A percentile compares a stretch with the other conserved stretches of the same genome.
phyloP scores from a whole-genome alignment of 2,888 invertebrate genomes.

The Drosophila histrio region DNA sequence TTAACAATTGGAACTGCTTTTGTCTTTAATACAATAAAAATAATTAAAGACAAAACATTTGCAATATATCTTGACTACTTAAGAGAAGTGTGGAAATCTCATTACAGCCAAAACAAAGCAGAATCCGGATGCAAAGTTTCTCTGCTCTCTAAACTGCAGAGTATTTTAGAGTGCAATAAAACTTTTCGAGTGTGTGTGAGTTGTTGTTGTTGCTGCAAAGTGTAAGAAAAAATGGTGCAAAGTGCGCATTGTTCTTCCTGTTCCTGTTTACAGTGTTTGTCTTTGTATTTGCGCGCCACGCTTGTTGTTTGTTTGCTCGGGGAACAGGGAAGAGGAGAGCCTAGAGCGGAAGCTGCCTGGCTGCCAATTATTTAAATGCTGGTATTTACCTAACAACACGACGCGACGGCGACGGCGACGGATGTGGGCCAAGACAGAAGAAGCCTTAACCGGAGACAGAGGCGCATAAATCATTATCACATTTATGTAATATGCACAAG shows the following conservation, averaged over 20 bases:
- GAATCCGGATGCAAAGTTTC: slow-evolving; percentile 22
- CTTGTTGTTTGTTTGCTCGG: slow-evolving; percentile 66
- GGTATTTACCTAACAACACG: slow-evolving; percentile 72
- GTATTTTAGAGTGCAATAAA: slow-evolving; percentile 48
- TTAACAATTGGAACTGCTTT: no score
- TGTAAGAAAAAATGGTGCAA: slow-evolving; percentile 64
- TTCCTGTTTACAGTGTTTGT: slow-evolving; percentile 61
- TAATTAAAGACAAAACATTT: no score
- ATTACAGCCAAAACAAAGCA: slow-evolving; percentile 33
- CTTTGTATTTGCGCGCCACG: slow-evolving; percentile 66
- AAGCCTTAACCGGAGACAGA: slow-evolving; percentile 9
- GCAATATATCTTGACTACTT: not conserved
- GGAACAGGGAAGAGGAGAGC: slow-evolving; percentile 21
- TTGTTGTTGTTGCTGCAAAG: slow-evolving; percentile 30
- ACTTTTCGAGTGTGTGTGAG: slow-evolving; percentile 25
- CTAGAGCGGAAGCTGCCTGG: slow-evolving; percentile 69
- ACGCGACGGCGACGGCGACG: slow-evolving; percentile 31
- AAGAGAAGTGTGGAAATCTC: not conserved
- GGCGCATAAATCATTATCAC: slow-evolving; percentile 76
- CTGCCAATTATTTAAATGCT: slow-evolving; percentile 77
- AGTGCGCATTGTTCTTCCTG: slow-evolving; percentile 57
- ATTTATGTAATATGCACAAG: slow-evolving; percentile 73
- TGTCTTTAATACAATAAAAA: no score
- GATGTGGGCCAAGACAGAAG: slow-evolving; percentile 68
- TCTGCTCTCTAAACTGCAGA: slow-evolving; percentile 22